A percentile compares a stretch with the other conserved stretches of the same genome.
phyloP scores from a whole-genome alignment of 2,888 invertebrate genomes.

The Drosophila mayaguana region DNA sequence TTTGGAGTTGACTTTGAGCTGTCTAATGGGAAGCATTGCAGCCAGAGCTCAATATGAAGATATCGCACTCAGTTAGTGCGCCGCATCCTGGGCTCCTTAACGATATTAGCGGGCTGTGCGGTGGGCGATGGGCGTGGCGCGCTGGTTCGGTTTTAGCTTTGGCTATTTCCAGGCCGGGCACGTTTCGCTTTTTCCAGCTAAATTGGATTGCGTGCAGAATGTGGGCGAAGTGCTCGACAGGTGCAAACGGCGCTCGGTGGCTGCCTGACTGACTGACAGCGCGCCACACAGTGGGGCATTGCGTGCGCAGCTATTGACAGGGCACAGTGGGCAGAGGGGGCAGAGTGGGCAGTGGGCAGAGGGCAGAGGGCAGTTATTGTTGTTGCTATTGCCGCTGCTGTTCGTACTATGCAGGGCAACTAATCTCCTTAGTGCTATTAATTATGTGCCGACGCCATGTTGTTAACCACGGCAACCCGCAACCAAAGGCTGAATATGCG shows the following conservation, averaged over 20 bases:
- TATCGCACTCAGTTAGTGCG: conserved; percentile 29
- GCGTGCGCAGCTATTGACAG: conserved; percentile 9
- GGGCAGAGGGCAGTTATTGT: not conserved
- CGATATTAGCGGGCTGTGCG: conserved; percentile 32
- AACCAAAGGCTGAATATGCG: conserved; percentile 2
- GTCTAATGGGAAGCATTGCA: conserved; percentile 32
- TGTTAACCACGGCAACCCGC: conserved; percentile 45
- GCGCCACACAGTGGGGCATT: conserved; percentile 1
- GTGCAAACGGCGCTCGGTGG: conserved; percentile 56
- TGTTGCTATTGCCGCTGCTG: conserved; percentile 6
- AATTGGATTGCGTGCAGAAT: conserved; percentile 75
- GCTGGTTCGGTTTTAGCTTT: conserved; percentile 11
- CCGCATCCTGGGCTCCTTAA: conserved; percentile 29
- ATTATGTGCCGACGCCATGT: conserved; percentile 69
- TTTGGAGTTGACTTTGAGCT: conserved; percentile 6
- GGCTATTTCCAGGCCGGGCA: conserved; percentile 60
- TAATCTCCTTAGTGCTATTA: conserved; percentile 74
- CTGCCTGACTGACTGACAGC: conserved; percentile 32
- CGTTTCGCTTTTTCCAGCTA: conserved; percentile 59
- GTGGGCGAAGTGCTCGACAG: conserved; percentile 60
- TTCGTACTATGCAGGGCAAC: conserved; percentile 57
- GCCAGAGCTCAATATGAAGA: conserved; percentile 27
- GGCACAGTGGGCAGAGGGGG: not conserved
- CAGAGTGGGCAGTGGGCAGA: not conserved
- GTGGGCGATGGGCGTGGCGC: not conserved